Percentiles rank a stretch among this genome's conserved stretches.
These are phyloP conservation scores for Hirudo medicinalis DNA, from an alignment of 1,140 invertebrate genomes.

Conservation along the genomic window DNA sequence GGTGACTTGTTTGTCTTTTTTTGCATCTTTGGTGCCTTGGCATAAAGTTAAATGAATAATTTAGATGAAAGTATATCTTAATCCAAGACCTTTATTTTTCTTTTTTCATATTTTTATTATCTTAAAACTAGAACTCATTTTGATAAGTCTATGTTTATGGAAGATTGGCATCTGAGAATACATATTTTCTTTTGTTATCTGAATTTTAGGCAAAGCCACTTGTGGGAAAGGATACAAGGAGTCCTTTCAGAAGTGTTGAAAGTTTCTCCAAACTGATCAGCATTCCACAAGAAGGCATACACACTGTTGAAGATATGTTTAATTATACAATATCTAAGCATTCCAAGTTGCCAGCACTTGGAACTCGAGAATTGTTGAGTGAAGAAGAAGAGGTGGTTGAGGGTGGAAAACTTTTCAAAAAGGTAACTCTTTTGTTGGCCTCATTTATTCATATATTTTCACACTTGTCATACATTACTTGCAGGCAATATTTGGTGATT, in stretches of 20 bases:
- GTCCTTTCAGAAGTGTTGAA: conserved; percentile 34
- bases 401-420: conserved; percentile 89
- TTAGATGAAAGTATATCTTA: too few relatives aligned
- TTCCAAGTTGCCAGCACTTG: conserved; percentile 46
- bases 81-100: too few relatives aligned
- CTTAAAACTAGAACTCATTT: too few relatives aligned
- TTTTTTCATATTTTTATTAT: too few relatives aligned
- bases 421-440: conserved; percentile 42
- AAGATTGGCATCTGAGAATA: not conserved
- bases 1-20: too few relatives aligned
- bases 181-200: not conserved
- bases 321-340: conserved; percentile 54
- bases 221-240: not conserved
- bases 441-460: not conserved
- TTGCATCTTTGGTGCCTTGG: too few relatives aligned
- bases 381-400: conserved; percentile 85
- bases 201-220: not conserved
- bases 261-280: conserved; percentile 27
- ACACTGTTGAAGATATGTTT: conserved; percentile 76
- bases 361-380: conserved; percentile 73
- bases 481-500: conserved; percentile 45
- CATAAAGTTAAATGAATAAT: too few relatives aligned
- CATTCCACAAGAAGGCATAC: conserved; percentile 51
- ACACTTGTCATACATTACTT: not conserved
- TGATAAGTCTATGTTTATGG: too few relatives aligned